Percentiles rank a stretch among this genome's conserved stretches.
phyloP scores from a whole-genome alignment of 2,113 vertebrate genomes.

The Seriola rivoliana region DNA sequence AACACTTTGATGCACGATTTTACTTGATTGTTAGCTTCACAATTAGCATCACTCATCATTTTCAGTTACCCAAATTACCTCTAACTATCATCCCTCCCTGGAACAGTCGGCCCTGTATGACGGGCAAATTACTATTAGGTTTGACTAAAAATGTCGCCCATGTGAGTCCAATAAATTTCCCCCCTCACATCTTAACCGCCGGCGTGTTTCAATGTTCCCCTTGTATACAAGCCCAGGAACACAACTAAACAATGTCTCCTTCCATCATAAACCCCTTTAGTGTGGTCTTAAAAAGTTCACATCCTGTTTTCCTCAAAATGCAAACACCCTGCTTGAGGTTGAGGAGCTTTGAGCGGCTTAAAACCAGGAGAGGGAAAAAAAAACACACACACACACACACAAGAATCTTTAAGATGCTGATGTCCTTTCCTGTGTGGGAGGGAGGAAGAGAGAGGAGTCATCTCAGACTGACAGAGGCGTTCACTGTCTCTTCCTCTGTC shows the following conservation, averaged over 20 bases:
- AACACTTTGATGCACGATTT: constrained; percentile 12
- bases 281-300: constrained; percentile 76
- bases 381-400: neutral
- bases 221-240: constrained; percentile 77
- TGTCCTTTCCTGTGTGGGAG: constrained; percentile 50
- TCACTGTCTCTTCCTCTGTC: constrained; percentile 21
- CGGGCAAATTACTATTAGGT: constrained; percentile 60
- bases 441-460: constrained; percentile 1
- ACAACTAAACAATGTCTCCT: constrained; percentile 76
- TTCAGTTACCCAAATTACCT: constrained; percentile 24
- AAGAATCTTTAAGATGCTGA: constrained; percentile 45
- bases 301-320: constrained; percentile 78
- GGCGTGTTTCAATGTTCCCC: constrained; percentile 70
- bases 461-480: constrained; percentile 33
- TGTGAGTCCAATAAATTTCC: constrained; percentile 73
- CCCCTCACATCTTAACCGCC: constrained; percentile 61
- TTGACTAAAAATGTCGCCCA: constrained; percentile 64
- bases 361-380: constrained; percentile 20
- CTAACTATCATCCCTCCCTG: constrained; percentile 3
- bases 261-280: constrained; percentile 70
- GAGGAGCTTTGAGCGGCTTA: constrained; percentile 35
- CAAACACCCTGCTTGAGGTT: constrained; percentile 63
- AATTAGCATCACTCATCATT: constrained; percentile 21
- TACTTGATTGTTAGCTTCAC: constrained; percentile 6
- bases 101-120: constrained; percentile 20